Base-by-base conservation (phyloP, 2,888 invertebrate genomes). In the Coleophora flavipennella region DNA sequence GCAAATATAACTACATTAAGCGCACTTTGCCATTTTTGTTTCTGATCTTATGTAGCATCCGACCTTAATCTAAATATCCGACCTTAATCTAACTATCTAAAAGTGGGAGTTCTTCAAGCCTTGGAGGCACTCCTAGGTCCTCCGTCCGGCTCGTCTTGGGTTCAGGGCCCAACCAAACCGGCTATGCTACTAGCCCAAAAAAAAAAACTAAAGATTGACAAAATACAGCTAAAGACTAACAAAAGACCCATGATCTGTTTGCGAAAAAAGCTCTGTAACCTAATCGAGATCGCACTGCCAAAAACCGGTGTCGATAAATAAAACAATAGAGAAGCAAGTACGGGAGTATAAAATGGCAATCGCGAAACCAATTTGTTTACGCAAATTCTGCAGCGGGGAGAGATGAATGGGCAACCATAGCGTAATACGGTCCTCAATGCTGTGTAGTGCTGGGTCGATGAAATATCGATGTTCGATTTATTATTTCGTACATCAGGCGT, bases 351-450 rank as follows among this genome's bases (percentile, higher is more conserved):
- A 84, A 83, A 84, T 84, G 83, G 84, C 83, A 84, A 84, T 84
- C 81, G 81, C 79, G 78, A 80, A 84, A 84, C 84, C 84, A 84
- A 84, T 84, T 84, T 84, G 84, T 84, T 84, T 84, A 84, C 84
- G 84, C 84, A 84, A 84, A 84, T 84, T 84, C 81, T 83, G 81
- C 79, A 81, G 73, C 78, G 72, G 68, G 66, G 71, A 69, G 77
- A 78, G 83, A 84, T 83, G 84, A 81, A 84, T 84, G 83, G 83
- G 68, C 79, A 65, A 78, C 78, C 80, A 79, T 80, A 72, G 69
- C 75, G 80, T 80, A 78, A 80, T 81, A 80, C 79, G 70, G 62
- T 59, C 62, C 64, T 47, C 55, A 75, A 73, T 75, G 74, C 53
- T 53, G 51, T 57, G 52, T 48, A 54, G 53, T 67, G 66, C 67